phyloP scores from a whole-genome alignment of 1,140 invertebrate genomes.

The Antheraea pernyi region DNA sequence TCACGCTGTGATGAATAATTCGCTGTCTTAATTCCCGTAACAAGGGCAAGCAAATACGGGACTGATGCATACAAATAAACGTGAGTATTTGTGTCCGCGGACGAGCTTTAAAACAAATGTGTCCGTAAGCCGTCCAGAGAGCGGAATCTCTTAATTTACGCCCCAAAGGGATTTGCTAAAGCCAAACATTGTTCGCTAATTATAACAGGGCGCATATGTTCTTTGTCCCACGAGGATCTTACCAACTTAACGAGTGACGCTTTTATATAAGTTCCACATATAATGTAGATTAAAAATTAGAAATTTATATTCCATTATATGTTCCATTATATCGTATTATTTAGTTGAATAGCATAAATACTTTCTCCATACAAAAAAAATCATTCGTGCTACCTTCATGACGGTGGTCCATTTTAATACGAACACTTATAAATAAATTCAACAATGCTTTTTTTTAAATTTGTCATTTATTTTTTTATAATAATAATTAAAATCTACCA shows the following conservation, averaged over 20 bases:
- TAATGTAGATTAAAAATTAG: slow-evolving; percentile 8
- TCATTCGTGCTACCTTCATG: no score
- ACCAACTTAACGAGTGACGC: slow-evolving; percentile 58
- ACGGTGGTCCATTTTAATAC: no score
- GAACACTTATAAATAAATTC: no score
- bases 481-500: no score
- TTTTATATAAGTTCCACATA: slow-evolving; percentile 32
- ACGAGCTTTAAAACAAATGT: slow-evolving; percentile 62
- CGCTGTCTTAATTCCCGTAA: slow-evolving; percentile 21
- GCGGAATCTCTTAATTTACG: slow-evolving; percentile 77
- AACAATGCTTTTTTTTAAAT: no score
- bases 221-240: slow-evolving; percentile 64
- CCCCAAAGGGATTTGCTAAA: slow-evolving; percentile 76
- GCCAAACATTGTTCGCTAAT: slow-evolving; percentile 78
- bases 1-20: slow-evolving; percentile 25
- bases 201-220: slow-evolving; percentile 74
- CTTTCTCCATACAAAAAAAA: no score
- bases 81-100: slow-evolving; percentile 37
- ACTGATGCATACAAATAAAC: slow-evolving; percentile 32
- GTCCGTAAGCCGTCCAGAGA: slow-evolving; percentile 60
- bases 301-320: background rate
- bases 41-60: slow-evolving; percentile 26
- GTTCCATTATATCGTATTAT: no score
- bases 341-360: no score
- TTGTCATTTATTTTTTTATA: no score